Base-by-base conservation (phyloP, 2,888 invertebrate species). In the Blera fallax region DNA sequence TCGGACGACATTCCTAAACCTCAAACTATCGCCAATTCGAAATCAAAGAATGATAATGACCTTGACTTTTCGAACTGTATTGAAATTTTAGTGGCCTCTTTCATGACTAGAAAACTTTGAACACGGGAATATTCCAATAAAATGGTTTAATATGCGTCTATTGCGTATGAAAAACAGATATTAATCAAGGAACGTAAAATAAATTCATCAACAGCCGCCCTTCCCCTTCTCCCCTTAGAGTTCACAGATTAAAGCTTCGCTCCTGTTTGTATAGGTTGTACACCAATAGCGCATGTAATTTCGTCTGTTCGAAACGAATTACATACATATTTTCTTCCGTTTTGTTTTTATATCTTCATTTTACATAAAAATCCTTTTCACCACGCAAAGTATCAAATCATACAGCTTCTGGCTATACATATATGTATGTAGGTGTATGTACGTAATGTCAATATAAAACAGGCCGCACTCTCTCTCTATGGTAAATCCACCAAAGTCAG, bases 291-390 rank as follows among this genome's bases (percentile, higher is more conserved):
- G 4, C 21, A 11, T 83, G 74, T 78, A 83, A 80, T 65, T 72
- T 65, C 70, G 73, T 78, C 64, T 52, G 56, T 16, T 77, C 60
- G 4, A 10, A 18, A 4, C 40, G 62, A 74, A 11, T 32, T 58
- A 79, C 32, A 76, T 32, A 60, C 21, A 50, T 45, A 62, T 48
- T 24, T 29, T 24, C 50, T 14, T 69, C 45, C n/a, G 24, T 64
- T 52, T 72, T 37, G 34, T 56, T 60, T 54, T 74, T 67, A 79
- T 78, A 58, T 58, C 21, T 56, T 64, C 60, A 78, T 69, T 72
- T 83, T 77, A 58, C 67, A 67, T 64, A 87, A 73, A 87, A 48
- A 58, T 54, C 43, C 18, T 54, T 70, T 50, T 72, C 54, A 34
- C 70, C 32, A 82, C 72, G 72, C 72, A 78, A 83, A 60, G 37